A percentile compares a stretch with the other conserved stretches of the same genome.
These are phyloP conservation scores for Nycticebus coucang DNA, from an alignment of 2,113 vertebrate genomes.

Conservation along the genomic window DNA sequence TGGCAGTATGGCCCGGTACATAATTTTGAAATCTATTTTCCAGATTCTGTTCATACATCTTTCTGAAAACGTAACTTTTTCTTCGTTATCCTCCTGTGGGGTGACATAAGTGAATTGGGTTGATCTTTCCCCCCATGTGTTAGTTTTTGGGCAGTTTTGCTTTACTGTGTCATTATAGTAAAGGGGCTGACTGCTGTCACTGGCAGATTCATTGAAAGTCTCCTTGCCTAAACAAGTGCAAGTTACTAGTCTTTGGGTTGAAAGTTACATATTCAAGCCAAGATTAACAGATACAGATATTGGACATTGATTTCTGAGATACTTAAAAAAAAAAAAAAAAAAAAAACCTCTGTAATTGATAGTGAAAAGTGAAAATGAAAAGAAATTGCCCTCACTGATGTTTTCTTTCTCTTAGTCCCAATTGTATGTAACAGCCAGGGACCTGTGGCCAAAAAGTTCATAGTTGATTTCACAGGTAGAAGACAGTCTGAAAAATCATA, in stretches of 20 bases:
- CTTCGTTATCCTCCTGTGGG: neutral
- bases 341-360: neutral
- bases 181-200: neutral
- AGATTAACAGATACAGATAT: neutral
- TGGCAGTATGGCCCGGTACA: constrained; percentile 95
- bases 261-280: constrained; percentile 15
- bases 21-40: constrained; percentile 76
- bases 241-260: neutral
- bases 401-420: neutral
- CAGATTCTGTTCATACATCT: constrained; percentile 31
- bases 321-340: neutral
- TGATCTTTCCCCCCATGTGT: neutral
- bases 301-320: neutral
- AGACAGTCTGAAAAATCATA: neutral
- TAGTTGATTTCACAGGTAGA: neutral
- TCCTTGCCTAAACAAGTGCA: neutral
- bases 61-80: constrained; percentile 29
- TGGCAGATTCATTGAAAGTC: neutral
- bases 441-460: neutral
- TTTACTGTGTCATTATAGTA: neutral
- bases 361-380: neutral
- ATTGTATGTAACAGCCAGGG: accelerated
- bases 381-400: neutral
- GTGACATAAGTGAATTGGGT: neutral
- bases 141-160: neutral